A percentile compares a stretch with the other conserved stretches of the same genome.
phyloP scores from a whole-genome alignment of 2,888 invertebrate genomes.

The Apotomis capreana region DNA sequence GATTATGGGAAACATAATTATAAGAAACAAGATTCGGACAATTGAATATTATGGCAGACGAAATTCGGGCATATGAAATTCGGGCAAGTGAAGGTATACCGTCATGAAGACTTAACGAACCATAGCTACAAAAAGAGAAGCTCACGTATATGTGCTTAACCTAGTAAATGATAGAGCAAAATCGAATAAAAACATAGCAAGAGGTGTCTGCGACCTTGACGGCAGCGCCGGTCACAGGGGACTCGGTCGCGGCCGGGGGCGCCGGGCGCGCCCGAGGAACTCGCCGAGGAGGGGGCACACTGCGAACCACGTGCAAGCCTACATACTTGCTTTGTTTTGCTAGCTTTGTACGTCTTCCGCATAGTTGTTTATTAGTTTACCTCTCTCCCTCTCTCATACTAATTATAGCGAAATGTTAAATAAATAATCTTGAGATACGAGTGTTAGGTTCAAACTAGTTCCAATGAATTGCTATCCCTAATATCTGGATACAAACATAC shows the following conservation, averaged over 20 bases:
- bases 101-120: too few relatives aligned
- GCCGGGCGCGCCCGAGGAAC: slow-evolving; percentile 42
- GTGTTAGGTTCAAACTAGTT: too few relatives aligned
- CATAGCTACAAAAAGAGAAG: slow-evolving; percentile 8
- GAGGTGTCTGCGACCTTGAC: slow-evolving; percentile 65
- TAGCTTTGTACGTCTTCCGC: slow-evolving; percentile 17
- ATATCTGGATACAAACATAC: too few relatives aligned
- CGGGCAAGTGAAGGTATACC: too few relatives aligned
- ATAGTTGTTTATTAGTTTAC: background rate
- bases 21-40: too few relatives aligned
- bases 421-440: too few relatives aligned
- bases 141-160: slow-evolving; percentile 37
- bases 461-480: too few relatives aligned
- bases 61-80: too few relatives aligned
- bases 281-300: slow-evolving; percentile 40
- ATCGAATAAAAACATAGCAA: slow-evolving; percentile 52
- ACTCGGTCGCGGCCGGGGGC: slow-evolving; percentile 52
- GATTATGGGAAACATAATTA: too few relatives aligned
- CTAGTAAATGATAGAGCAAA: slow-evolving; percentile 40
- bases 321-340: slow-evolving; percentile 5
- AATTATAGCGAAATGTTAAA: too few relatives aligned
- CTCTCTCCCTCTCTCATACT: too few relatives aligned
- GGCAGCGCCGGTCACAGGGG: slow-evolving; percentile 58
- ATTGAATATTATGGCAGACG: too few relatives aligned
- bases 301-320: slow-evolving; percentile 38